Percentiles rank a stretch among this genome's conserved stretches.
phyloP scores from a whole-genome alignment of 2,888 invertebrate species.

The Caenorhabditis panamensis region DNA sequence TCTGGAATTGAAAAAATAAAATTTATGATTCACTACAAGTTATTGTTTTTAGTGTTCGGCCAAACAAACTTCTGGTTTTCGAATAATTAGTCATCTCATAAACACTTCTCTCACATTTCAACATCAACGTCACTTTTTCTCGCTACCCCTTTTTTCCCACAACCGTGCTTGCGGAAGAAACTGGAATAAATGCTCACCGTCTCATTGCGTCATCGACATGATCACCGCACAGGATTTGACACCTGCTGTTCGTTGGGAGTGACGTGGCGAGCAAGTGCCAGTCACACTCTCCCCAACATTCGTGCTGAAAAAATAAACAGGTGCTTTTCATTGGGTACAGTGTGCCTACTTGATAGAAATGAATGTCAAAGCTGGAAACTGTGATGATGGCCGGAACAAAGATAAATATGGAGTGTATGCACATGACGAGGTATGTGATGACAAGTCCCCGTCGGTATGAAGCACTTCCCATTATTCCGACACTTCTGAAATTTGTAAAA shows the following conservation, averaged over 20 bases:
- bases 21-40: too few relatives aligned
- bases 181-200: conserved; percentile 61
- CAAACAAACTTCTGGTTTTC: not conserved
- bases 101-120: not conserved
- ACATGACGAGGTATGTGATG: conserved; percentile 77
- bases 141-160: not conserved
- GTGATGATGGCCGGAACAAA: conserved; percentile 78
- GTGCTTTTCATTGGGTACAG: not conserved
- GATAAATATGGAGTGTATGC: conserved; percentile 75
- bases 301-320: conserved; percentile 65
- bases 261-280: conserved; percentile 77
- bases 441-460: conserved; percentile 77
- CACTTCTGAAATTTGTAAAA: conserved; percentile 64
- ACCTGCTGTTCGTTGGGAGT: conserved; percentile 75
- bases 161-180: not conserved
- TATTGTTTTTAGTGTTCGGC: too few relatives aligned
- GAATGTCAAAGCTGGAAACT: conserved; percentile 77
- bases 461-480: conserved; percentile 77
- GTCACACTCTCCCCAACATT: conserved; percentile 78
- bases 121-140: conserved; percentile 20
- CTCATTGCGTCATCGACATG: conserved; percentile 73
- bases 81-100: not conserved
- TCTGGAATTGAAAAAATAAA: conserved; percentile 57
- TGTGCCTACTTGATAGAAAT: conserved; percentile 74
- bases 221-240: conserved; percentile 78